A percentile compares a stretch with the other conserved stretches of the same genome.
These are phyloP conservation scores for Homarus gammarus DNA, from an alignment of 2,888 invertebrate genomes.

Conservation along the genomic window DNA sequence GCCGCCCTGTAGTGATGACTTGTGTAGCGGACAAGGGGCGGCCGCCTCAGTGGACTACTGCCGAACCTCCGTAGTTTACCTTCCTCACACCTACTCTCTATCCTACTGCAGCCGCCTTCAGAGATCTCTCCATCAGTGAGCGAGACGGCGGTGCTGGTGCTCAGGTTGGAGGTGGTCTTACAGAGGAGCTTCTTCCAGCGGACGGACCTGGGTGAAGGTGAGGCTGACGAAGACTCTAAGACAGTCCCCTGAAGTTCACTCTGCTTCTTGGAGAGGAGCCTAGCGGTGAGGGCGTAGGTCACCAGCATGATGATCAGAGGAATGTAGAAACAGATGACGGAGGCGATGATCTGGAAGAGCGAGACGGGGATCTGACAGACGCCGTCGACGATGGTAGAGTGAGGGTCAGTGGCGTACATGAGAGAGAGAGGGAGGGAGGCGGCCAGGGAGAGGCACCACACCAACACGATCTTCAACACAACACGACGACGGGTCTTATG, in stretches of 20 bases:
- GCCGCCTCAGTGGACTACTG: conserved; percentile 87
- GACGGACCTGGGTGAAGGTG: conserved; percentile 56
- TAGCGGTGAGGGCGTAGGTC: conserved; percentile 95
- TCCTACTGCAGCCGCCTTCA: conserved; percentile 82
- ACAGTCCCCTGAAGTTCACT: conserved; percentile 83
- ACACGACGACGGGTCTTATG: conserved; percentile 92
- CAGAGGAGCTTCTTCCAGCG: conserved; percentile 66
- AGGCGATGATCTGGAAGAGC: conserved; percentile 93
- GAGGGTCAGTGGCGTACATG: conserved; percentile 93
- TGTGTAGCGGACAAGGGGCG: conserved; percentile 41
- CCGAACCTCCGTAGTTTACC: conserved; percentile 88
- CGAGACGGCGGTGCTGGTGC: conserved; percentile 65
- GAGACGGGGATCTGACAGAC: conserved; percentile 93
- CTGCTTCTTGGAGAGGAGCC: conserved; percentile 89
- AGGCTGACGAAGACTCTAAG: conserved; percentile 43
- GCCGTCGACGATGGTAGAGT: conserved; percentile 89
- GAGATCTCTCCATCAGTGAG: conserved; percentile 55
- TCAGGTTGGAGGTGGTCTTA: conserved; percentile 69
- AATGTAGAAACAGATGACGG: conserved; percentile 96
- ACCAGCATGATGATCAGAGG: conserved; percentile 96
- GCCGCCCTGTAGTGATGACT: conserved; percentile 54
- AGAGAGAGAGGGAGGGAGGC: conserved; percentile 92
- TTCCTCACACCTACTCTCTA: conserved; percentile 86
- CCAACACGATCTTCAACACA: conserved; percentile 93
- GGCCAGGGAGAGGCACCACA: conserved; percentile 94